These are phyloP conservation scores for Conistra vaccinii DNA, from an alignment of 2,888 invertebrate genomes.

Conservation along the genomic window DNA sequence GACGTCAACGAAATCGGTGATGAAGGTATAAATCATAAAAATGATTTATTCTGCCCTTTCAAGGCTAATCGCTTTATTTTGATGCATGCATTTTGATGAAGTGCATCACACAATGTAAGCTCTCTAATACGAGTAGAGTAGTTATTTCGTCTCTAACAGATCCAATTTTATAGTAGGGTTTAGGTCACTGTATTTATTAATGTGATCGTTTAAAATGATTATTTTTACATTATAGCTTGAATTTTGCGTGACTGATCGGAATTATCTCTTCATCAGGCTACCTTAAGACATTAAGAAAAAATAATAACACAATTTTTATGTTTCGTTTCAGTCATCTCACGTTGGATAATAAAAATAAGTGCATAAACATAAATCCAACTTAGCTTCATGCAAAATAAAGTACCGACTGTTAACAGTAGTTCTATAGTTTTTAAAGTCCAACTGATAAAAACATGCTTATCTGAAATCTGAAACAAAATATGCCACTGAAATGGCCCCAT, in stretches of 20 bases:
- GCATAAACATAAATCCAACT: neutral
- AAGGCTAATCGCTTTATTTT: conserved; percentile 39
- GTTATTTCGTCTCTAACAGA: neutral
- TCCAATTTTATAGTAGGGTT: neutral
- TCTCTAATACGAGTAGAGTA: neutral
- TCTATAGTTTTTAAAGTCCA: conserved; percentile 26
- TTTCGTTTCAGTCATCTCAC: no score
- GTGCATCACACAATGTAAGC: conserved; percentile 3
- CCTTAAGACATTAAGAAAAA: neutral
- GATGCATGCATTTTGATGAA: conserved; percentile 34
- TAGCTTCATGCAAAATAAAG: conserved; percentile 4
- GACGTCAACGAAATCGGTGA: neutral
- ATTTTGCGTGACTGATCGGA: neutral
- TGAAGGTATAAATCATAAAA: neutral
- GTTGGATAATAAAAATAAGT: neutral
- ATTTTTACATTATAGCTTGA: neutral
- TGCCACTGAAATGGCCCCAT: conserved; percentile 65
- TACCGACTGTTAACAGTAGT: conserved; percentile 44
- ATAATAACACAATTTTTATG: neutral
- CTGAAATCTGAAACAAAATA: conserved; percentile 47
- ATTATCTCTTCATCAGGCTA: neutral
- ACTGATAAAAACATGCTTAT: conserved; percentile 52
- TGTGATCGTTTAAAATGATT: no score
- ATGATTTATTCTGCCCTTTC: conserved; percentile 45
- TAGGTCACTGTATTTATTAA: neutral